Conservation (phyloP, 2,888 invertebrate genomes). For the Onchidella celtica region DNA sequence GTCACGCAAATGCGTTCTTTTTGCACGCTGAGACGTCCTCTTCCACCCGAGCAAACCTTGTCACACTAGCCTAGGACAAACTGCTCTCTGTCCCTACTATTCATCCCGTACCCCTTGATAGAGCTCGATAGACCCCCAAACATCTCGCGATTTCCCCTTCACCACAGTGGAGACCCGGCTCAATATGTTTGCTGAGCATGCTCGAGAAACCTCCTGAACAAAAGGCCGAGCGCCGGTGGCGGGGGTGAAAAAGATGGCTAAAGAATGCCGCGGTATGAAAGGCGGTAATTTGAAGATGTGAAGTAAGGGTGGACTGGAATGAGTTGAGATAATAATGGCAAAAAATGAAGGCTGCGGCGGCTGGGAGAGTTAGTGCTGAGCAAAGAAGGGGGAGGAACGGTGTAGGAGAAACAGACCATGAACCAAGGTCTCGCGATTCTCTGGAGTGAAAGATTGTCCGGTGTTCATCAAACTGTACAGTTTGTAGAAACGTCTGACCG, state of each 20-base stretch:
- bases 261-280: slow-evolving; percentile 4
- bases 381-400: too few species aligned
- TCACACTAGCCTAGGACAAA: slow-evolving; percentile 33
- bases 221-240: slow-evolving; percentile 29
- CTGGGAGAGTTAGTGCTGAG: too few species aligned
- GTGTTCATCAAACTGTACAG: too few species aligned
- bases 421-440: too few species aligned
- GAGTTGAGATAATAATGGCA: background rate
- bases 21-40: background rate
- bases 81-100: slow-evolving; percentile 27
- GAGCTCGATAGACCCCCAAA: slow-evolving; percentile 32
- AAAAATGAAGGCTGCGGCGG: too few species aligned
- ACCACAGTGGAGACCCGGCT: background rate
- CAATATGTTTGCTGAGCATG: slow-evolving; percentile 44
- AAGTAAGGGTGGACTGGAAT: background rate
- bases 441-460: too few species aligned
- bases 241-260: slow-evolving; percentile 21
- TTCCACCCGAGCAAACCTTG: background rate
- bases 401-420: too few species aligned
- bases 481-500: too few species aligned
- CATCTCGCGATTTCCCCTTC: slow-evolving; percentile 30
- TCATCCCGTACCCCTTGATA: slow-evolving; percentile 20
- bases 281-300: slow-evolving; percentile 25
- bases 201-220: background rate
- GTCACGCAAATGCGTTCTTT: background rate